Conservation (phyloP, 1,140 invertebrate species). For the Drosophila lowei region DNA sequence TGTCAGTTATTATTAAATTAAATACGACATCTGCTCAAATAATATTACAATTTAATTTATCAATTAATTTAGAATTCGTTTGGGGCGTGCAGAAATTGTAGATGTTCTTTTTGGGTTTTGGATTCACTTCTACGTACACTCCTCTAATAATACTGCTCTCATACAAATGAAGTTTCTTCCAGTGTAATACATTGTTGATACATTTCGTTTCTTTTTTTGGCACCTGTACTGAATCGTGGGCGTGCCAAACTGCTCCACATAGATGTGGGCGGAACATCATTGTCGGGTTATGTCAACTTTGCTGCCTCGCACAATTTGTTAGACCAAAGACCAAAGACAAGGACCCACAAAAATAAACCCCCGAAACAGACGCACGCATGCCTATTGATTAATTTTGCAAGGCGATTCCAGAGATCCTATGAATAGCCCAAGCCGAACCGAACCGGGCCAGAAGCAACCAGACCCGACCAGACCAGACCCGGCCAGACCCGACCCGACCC, state of each 20-base stretch:
- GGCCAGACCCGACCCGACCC: constrained; percentile 2
- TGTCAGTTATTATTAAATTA: too few relatives aligned
- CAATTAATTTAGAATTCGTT: too few relatives aligned
- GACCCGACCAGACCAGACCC: not conserved
- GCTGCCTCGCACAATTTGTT: constrained; percentile 60
- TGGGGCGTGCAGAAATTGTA: too few relatives aligned
- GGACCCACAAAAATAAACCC: not conserved
- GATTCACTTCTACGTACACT: too few relatives aligned
- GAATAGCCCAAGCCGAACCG: constrained; percentile 36
- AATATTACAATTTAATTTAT: too few relatives aligned
- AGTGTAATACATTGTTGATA: too few relatives aligned
- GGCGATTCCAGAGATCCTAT: constrained; percentile 32
- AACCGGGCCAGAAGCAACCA: not conserved
- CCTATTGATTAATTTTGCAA: constrained; percentile 59
- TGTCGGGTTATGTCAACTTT: constrained; percentile 58
- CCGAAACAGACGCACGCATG: constrained; percentile 40
- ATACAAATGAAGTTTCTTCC: too few relatives aligned
- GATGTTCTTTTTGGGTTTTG: too few relatives aligned
- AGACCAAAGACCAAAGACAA: constrained; percentile 42
- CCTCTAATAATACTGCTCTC: too few relatives aligned
- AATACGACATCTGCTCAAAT: too few relatives aligned
- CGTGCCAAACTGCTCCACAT: not conserved
- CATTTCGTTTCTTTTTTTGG: too few relatives aligned
- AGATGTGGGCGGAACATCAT: constrained; percentile 5
- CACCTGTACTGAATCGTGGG: constrained; percentile 11